Conservation (phyloP, 1,140 invertebrate genomes). For the Fopius arisanus region DNA sequence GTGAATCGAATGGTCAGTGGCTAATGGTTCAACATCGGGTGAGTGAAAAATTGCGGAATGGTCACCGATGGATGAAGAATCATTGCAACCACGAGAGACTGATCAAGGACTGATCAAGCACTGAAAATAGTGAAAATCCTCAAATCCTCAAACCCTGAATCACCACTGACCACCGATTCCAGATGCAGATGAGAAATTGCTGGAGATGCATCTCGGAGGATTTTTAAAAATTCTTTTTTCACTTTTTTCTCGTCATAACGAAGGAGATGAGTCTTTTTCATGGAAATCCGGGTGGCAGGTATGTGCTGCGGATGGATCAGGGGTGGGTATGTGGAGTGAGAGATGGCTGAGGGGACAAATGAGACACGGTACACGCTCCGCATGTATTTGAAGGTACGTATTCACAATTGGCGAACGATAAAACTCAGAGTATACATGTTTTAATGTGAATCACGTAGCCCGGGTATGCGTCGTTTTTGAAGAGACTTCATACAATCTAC, state of each 20-base stretch:
- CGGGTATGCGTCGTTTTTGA: background rate
- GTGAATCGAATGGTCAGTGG: conserved; percentile 12
- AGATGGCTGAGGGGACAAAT: conserved; percentile 3
- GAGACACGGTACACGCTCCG: background rate
- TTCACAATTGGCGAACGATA: conserved; percentile 11
- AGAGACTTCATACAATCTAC: conserved; percentile 7
- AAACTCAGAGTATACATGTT: conserved; percentile 8
- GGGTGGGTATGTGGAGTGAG: background rate
- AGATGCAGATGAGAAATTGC: no score
- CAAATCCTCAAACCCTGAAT: no score
- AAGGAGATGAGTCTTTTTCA: background rate
- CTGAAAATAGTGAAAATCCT: no score
- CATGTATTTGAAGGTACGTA: background rate
- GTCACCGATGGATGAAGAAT: no score
- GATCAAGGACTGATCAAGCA: background rate
- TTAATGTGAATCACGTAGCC: conserved; percentile 14
- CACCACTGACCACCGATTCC: no score
- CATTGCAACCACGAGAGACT: no score
- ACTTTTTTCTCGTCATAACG: background rate
- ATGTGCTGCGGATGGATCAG: background rate
- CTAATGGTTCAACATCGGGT: background rate
- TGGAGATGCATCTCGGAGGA: no score
- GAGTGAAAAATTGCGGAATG: background rate
- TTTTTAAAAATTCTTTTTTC: background rate
- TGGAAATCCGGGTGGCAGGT: background rate